Conservation (phyloP, 2,888 invertebrate genomes). For the Lissocephala sabroskyi region DNA sequence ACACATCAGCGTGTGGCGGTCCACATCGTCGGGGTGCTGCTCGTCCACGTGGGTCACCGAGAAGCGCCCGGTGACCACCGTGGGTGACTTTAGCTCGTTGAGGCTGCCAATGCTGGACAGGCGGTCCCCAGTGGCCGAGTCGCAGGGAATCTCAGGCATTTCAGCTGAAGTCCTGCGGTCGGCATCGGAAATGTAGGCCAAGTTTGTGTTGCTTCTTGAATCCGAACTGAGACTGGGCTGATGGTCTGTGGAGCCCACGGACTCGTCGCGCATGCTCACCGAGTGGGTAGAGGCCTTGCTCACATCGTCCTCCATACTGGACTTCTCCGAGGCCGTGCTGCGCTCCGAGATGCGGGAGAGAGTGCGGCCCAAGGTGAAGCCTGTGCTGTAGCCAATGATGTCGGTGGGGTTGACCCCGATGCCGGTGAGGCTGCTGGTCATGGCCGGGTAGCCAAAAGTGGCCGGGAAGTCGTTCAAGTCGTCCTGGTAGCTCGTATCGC, state of each 20-base stretch:
- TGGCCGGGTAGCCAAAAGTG: slow-evolving; percentile 81
- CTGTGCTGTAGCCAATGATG: slow-evolving; percentile 82
- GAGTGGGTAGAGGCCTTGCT: slow-evolving; percentile 89
- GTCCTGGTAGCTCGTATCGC: slow-evolving; percentile 81
- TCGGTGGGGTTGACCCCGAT: slow-evolving; percentile 77
- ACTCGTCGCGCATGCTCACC: slow-evolving; percentile 88
- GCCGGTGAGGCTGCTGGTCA: slow-evolving; percentile 74
- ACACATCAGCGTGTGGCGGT: slow-evolving; percentile 68
- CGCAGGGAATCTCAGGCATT: slow-evolving; percentile 88
- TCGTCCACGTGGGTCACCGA: slow-evolving; percentile 72
- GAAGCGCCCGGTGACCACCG: slow-evolving; percentile 69
- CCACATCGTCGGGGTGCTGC: slow-evolving; percentile 58
- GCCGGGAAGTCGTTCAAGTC: slow-evolving; percentile 84
- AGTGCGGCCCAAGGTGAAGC: slow-evolving; percentile 83
- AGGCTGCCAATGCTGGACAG: slow-evolving; percentile 73
- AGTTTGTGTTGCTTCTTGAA: slow-evolving; percentile 82
- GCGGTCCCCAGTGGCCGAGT: slow-evolving; percentile 76
- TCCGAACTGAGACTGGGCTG: slow-evolving; percentile 90
- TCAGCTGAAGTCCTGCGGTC: slow-evolving; percentile 88
- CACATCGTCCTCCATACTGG: slow-evolving; percentile 88
- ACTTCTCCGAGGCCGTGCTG: slow-evolving; percentile 90
- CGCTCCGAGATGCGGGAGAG: slow-evolving; percentile 90
- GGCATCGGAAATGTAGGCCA: slow-evolving; percentile 84
- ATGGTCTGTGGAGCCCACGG: slow-evolving; percentile 86
- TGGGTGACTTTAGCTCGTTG: slow-evolving; percentile 74